Base-by-base conservation (phyloP, 2,888 invertebrate species). In the Venustoraphidia nigricollis region DNA sequence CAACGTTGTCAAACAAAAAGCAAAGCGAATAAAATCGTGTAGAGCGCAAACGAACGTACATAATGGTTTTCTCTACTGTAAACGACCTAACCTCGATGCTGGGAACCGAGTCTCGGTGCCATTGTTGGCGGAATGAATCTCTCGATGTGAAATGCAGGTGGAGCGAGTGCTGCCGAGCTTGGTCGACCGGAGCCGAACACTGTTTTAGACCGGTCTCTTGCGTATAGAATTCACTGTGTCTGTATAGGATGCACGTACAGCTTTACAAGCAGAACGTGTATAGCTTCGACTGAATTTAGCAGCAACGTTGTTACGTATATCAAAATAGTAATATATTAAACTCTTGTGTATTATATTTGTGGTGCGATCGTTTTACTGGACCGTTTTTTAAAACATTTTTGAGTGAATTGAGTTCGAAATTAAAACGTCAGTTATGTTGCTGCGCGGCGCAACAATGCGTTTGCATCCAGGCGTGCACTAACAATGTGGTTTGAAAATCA, bases 91-190 rank as follows among this genome's bases (percentile, higher is more conserved):
- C 39, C 39, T 39, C 39, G 39, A 39, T 39, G 39, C 14, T 39
- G 11, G 11, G 11, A 13, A 39, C 39, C 39, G 14, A 39, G 11
- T 11, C 39, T 39, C 14, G 27, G 27, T 27, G 27, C 27, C 27
- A 27, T 27, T 27, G 27, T 27, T 27, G 27, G 27, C 27, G 36
- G 42, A 42, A 47, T 36, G 36, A 47, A 47, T 27, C 27, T 27
- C 27, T 27, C 27, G 27, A 60, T 61, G 60, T 66, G 66, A 68
- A 67, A 69, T 70, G 71, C 73, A 73, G 72, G 72, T 72, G 71
- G 71, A 66, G 67, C 71, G 70, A 66, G 50, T 46, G 36, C 44
- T 51, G 53, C 50, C 71, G 72, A 66, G 55, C 56, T 52, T 14
- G 2, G 40, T 57, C 71, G 71, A 68, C 50, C 55, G 41, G 48